Conservation (phyloP, 2,888 invertebrate genomes). For the Drosophila anceps region DNA sequence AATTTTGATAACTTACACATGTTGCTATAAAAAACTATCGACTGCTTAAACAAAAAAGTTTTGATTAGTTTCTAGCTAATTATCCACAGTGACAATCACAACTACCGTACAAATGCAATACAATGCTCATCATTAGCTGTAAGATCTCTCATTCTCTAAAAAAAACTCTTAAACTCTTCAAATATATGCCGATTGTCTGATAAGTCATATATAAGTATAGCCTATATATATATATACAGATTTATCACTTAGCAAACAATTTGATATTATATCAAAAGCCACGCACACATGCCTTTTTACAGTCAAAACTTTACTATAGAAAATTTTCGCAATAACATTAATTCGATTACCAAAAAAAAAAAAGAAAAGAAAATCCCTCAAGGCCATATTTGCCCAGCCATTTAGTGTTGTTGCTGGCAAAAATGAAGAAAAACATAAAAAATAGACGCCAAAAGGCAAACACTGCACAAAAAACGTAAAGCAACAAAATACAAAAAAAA, state of each 20-base stretch:
- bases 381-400: conserved; percentile 55
- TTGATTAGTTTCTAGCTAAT: not conserved
- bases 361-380: conserved; percentile 50
- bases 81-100: not conserved
- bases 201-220: not conserved
- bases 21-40: too few species aligned
- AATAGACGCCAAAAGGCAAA: conserved; percentile 54
- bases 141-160: not conserved
- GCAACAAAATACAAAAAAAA: conserved; percentile 4
- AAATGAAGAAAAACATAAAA: conserved; percentile 54
- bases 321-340: conserved; percentile 68
- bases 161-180: not conserved
- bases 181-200: not conserved
- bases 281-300: not conserved
- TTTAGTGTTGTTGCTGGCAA: conserved; percentile 30
- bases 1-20: too few species aligned
- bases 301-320: conserved; percentile 61
- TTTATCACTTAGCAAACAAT: conserved; percentile 62
- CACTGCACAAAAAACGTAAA: conserved; percentile 42
- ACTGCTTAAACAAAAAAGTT: not conserved
- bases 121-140: too few species aligned
- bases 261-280: conserved; percentile 41
- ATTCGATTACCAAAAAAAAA: conserved; percentile 61
- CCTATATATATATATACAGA: not conserved
- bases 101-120: not conserved